phyloP scores from a whole-genome alignment of 2,113 vertebrate genomes.

The Labrus mixtus region DNA sequence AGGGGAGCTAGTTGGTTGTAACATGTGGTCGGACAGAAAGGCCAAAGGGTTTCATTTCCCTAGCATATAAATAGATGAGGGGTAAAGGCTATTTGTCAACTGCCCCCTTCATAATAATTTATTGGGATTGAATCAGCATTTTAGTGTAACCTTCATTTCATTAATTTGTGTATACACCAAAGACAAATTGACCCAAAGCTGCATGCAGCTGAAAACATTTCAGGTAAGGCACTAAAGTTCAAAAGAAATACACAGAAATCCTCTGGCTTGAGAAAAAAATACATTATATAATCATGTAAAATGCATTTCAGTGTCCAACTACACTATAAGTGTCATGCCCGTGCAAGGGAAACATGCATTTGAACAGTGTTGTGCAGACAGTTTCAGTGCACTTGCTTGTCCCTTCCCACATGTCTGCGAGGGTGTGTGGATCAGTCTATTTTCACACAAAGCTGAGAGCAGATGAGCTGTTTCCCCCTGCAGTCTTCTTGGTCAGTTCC shows the following conservation, averaged over 20 bases:
- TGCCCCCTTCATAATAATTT: slow-evolving; percentile 21
- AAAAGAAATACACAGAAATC: neutral
- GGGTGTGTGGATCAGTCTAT: slow-evolving; percentile 42
- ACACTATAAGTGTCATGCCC: neutral
- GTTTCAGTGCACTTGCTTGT: slow-evolving; percentile 8
- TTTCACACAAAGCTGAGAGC: slow-evolving; percentile 45
- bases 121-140: neutral
- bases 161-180: neutral
- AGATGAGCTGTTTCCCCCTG: slow-evolving; percentile 25
- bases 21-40: slow-evolving; percentile 45
- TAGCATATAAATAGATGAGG: slow-evolving; percentile 75
- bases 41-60: slow-evolving; percentile 53
- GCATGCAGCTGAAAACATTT: neutral
- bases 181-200: neutral
- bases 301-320: neutral
- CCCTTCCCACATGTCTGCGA: neutral
- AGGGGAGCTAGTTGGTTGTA: slow-evolving; percentile 26
- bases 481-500: slow-evolving; percentile 35
- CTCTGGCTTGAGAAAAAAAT: too few relatives aligned
- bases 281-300: neutral
- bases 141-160: neutral
- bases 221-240: neutral
- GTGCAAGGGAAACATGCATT: neutral
- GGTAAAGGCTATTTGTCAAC: slow-evolving; percentile 22
- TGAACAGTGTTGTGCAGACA: slow-evolving; percentile 1